These are phyloP conservation scores for Oreochromis grahami DNA, from an alignment of 2,797 vertebrate genomes.

Conservation along the genomic window DNA sequence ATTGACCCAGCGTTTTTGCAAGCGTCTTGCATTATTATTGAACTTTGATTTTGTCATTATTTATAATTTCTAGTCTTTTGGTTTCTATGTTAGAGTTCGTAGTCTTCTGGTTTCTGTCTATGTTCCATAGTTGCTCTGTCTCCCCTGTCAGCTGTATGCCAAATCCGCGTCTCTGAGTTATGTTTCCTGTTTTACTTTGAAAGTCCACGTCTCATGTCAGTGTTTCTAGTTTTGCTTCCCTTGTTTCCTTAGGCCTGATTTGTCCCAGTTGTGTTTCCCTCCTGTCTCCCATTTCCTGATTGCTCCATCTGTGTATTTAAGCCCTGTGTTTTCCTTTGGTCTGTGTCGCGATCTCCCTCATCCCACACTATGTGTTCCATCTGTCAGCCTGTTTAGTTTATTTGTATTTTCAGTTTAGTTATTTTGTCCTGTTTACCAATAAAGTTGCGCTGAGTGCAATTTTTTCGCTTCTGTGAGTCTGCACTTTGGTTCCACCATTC, in stretches of 20 bases:
- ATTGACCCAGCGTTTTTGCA: neutral
- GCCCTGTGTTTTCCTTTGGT: neutral
- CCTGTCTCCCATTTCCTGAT: neutral
- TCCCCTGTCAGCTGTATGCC: neutral
- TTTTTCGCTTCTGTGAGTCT: too few species aligned
- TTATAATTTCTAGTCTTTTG: neutral
- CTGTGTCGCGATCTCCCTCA: neutral
- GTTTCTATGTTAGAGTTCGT: neutral
- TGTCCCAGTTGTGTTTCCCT: neutral
- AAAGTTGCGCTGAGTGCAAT: too few species aligned
- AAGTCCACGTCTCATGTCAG: too few species aligned
- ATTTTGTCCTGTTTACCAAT: too few species aligned
- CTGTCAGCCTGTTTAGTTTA: too few species aligned
- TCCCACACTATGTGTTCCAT: too few species aligned
- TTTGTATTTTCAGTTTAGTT: too few species aligned
- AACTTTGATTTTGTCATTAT: neutral
- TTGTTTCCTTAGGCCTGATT: neutral
- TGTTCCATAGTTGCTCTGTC: neutral
- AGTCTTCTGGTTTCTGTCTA: neutral
- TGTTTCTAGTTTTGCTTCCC: neutral
- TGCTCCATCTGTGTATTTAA: neutral
- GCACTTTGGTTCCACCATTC: too few species aligned
- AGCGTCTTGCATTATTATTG: neutral
- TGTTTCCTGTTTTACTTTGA: too few species aligned
- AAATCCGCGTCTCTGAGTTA: neutral